phyloP scores from a whole-genome alignment of 2,113 vertebrate species.

The human region GRCh38 chr7:141686501-141687000 shows the following conservation, averaged over 20 bases:
- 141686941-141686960: neutral
- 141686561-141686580: conserved; percentile 96
- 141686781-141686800: neutral
- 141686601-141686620: conserved; percentile 99
- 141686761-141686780: neutral
- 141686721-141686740: fast-evolving
- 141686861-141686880: too few species aligned
- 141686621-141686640: conserved; percentile 95
- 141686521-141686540: neutral
- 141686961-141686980: neutral
- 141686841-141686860: neutral
- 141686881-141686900: fast-evolving
- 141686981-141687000: neutral
- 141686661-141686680: conserved; percentile 41
- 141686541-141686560: conserved; percentile 88
- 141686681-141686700: neutral
- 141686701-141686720: neutral
- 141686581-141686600: conserved; percentile 98
- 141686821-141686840: neutral
- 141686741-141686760: neutral
- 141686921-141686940: neutral
- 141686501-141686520: neutral
- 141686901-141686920: neutral
- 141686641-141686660: conserved; percentile 99
- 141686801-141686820: too few species aligned